phyloP scores from a whole-genome alignment of 2,888 invertebrate species.

The Scaptodrosophila latifasciaeformis region DNA sequence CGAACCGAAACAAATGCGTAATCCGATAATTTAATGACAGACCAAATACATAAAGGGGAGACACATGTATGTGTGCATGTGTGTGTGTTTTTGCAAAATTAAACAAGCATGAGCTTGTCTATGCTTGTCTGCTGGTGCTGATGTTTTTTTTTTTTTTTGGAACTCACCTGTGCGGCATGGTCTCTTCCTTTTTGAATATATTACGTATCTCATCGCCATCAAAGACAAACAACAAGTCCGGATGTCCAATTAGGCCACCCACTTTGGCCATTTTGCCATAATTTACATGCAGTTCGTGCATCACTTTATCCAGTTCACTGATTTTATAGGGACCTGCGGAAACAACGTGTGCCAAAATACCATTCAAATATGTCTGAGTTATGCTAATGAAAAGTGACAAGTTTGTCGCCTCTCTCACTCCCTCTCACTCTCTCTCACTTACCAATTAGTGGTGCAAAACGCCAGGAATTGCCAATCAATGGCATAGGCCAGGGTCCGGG shows the following conservation, averaged over 20 bases:
- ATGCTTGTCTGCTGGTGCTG: no score
- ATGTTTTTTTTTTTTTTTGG: no score
- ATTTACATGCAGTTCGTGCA: constrained; percentile 77
- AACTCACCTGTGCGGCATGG: constrained; percentile 79
- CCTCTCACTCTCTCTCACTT: constrained; percentile 52
- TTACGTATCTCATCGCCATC: constrained; percentile 84
- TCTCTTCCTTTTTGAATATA: constrained; percentile 82
- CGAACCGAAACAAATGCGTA: no score
- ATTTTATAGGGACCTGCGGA: constrained; percentile 78
- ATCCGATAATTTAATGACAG: constrained; percentile 8
- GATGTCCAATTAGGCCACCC: constrained; percentile 84
- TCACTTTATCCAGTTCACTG: constrained; percentile 78
- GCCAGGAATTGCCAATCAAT: constrained; percentile 86
- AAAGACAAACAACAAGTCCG: constrained; percentile 84
- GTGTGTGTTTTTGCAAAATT: no score
- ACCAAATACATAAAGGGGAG: no score
- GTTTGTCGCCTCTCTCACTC: no score
- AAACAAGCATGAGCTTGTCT: no score
- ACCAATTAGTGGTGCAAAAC: constrained; percentile 84
- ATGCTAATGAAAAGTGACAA: constrained; percentile 5
- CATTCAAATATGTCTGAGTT: no score
- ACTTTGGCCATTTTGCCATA: constrained; percentile 81
- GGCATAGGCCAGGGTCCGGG: constrained; percentile 86
- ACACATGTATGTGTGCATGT: no score
- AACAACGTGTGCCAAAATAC: no score